Conservation (phyloP, 2,888 invertebrate species). For the Synergus laeviventris region DNA sequence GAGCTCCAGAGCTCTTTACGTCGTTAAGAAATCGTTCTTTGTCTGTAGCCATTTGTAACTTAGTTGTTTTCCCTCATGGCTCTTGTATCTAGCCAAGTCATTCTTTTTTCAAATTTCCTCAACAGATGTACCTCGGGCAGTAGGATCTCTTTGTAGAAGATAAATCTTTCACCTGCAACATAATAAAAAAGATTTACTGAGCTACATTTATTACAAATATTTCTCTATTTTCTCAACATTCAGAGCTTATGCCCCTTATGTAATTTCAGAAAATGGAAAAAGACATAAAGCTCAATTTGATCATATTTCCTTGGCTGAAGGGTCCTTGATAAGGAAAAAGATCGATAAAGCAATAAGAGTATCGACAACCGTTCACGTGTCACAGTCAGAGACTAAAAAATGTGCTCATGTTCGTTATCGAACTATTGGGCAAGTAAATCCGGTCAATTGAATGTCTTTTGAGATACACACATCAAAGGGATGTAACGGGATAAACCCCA, state of each 20-base stretch:
- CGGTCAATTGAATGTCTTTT: background rate
- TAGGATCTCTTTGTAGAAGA: background rate
- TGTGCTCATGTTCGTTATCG: background rate
- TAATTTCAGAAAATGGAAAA: too few species aligned
- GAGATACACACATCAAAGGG: slow-evolving; percentile 35
- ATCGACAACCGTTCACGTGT: background rate
- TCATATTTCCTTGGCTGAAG: too few species aligned
- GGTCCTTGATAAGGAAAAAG: background rate
- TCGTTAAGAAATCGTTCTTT: slow-evolving; percentile 54
- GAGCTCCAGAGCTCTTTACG: slow-evolving; percentile 54
- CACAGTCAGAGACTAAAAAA: background rate
- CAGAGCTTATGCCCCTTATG: too few species aligned
- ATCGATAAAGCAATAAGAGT: background rate
- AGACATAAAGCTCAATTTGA: too few species aligned
- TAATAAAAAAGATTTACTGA: background rate
- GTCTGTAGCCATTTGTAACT: slow-evolving; percentile 55
- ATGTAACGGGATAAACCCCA: slow-evolving; percentile 19
- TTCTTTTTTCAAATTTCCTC: background rate
- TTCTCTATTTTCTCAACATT: too few species aligned
- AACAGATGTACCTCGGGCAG: background rate
- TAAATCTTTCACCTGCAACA: slow-evolving; percentile 6
- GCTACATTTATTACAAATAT: too few species aligned
- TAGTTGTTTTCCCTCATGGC: slow-evolving; percentile 33
- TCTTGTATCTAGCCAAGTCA: background rate
- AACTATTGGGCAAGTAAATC: slow-evolving; percentile 9